Conservation (phyloP, 2,797 vertebrate species). For the Steatocranus sp. region DNA sequence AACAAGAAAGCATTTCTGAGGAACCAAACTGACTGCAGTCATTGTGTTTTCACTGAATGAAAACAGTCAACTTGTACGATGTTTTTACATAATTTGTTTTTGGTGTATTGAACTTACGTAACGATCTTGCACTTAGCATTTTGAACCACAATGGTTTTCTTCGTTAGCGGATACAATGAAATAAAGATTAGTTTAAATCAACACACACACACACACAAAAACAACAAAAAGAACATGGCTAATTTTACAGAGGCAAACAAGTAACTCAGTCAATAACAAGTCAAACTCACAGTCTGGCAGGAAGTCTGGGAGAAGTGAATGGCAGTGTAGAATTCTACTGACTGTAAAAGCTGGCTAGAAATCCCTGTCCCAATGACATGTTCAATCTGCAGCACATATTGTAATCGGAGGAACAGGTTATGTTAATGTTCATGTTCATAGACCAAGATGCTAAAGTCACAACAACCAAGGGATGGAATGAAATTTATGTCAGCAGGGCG, state of each 20-base stretch:
- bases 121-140: background rate
- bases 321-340: constrained; percentile 27
- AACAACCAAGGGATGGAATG: background rate
- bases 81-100: background rate
- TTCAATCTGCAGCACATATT: constrained; percentile 9
- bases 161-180: background rate
- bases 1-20: background rate
- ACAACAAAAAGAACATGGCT: constrained; percentile 12
- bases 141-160: background rate
- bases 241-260: constrained; percentile 30
- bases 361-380: constrained; percentile 34
- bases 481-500: constrained; percentile 9
- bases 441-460: background rate
- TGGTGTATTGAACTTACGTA: background rate
- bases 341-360: constrained; percentile 18
- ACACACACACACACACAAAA: background rate
- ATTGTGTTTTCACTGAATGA: background rate
- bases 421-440: background rate
- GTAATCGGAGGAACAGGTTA: background rate
- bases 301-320: constrained; percentile 37
- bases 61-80: background rate
- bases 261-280: constrained; percentile 43
- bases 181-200: constrained; percentile 7
- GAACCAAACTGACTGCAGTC: background rate
- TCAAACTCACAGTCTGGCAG: constrained; percentile 30